A percentile compares a stretch with the other conserved stretches of the same genome.
phyloP scores from a whole-genome alignment of 2,113 vertebrate species.

The Equus quagga region DNA sequence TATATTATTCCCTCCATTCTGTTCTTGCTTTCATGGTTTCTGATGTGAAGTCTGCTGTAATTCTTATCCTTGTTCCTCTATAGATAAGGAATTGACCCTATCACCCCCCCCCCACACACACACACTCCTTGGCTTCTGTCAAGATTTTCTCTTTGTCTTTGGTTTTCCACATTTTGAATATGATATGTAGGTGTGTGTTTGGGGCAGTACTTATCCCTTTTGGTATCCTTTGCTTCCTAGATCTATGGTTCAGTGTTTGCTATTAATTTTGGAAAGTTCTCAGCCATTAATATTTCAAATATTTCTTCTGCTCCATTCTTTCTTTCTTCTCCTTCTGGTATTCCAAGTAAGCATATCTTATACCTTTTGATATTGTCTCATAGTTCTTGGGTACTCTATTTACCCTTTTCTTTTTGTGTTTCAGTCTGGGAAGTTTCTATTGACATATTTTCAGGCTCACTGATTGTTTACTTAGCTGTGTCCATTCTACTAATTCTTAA shows the following conservation, averaged over 20 bases:
- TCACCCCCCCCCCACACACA: not conserved
- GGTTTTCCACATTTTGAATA: not conserved
- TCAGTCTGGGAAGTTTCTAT: not conserved
- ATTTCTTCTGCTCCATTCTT: not conserved
- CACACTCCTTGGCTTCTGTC: not conserved
- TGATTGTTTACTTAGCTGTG: not conserved
- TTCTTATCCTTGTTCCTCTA: not conserved
- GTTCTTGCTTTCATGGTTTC: not conserved
- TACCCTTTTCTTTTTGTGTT: slow-evolving; percentile 2
- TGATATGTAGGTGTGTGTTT: not conserved
- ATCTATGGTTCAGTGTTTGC: not conserved
- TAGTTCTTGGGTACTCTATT: not conserved
- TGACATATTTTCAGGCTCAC: not conserved
- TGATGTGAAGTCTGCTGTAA: not conserved
- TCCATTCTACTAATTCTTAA: not conserved
- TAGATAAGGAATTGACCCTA: not conserved
- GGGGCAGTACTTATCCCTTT: not conserved
- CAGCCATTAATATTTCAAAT: not conserved
- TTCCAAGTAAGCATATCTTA: not conserved
- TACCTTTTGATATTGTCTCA: not conserved
- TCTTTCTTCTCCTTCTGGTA: not conserved
- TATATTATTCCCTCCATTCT: not conserved
- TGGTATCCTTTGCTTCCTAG: not conserved
- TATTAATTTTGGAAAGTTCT: not conserved
- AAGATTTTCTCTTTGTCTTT: not conserved